These are phyloP conservation scores for Mechanitis mazaeus DNA, from an alignment of 2,888 invertebrate species.

Conservation along the genomic window DNA sequence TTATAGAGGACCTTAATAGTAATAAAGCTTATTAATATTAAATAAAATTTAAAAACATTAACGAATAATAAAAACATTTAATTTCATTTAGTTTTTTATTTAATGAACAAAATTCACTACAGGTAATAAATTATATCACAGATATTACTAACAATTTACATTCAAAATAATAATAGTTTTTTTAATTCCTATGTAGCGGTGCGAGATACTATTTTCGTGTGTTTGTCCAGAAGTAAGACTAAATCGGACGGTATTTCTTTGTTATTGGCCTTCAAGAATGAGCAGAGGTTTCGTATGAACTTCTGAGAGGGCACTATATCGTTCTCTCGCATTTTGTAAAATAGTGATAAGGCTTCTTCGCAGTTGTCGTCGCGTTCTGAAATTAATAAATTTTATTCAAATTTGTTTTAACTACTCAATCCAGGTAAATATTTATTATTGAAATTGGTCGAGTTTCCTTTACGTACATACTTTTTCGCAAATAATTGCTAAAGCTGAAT, in stretches of 20 bases:
- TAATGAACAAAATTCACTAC: slow-evolving; percentile 5
- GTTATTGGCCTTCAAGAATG: slow-evolving; percentile 55
- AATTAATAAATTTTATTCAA: slow-evolving; percentile 28
- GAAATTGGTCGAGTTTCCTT: too few species aligned
- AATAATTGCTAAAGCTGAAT: too few species aligned
- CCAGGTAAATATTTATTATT: too few species aligned
- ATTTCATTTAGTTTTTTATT: not conserved
- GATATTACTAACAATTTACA: slow-evolving; percentile 27
- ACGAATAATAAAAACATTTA: slow-evolving; percentile 4
- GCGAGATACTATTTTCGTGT: slow-evolving; percentile 30
- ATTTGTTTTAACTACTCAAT: too few species aligned
- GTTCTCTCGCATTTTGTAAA: slow-evolving; percentile 64
- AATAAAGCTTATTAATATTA: slow-evolving; percentile 51
- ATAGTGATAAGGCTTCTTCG: slow-evolving; percentile 59
- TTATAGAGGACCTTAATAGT: slow-evolving; percentile 65
- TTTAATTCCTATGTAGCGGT: not conserved
- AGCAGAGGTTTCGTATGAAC: slow-evolving; percentile 52
- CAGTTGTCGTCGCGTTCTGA: slow-evolving; percentile 70
- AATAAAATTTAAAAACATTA: not conserved
- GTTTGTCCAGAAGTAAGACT: slow-evolving; percentile 38
- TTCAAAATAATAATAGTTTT: not conserved
- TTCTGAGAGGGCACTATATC: slow-evolving; percentile 59
- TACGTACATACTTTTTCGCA: too few species aligned
- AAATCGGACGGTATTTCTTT: slow-evolving; percentile 52
- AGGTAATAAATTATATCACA: slow-evolving; percentile 33